Evolutionary conservation across 2,888 invertebrate genomes (phyloP).

Genomic region (Clostera curtula): DNA sequence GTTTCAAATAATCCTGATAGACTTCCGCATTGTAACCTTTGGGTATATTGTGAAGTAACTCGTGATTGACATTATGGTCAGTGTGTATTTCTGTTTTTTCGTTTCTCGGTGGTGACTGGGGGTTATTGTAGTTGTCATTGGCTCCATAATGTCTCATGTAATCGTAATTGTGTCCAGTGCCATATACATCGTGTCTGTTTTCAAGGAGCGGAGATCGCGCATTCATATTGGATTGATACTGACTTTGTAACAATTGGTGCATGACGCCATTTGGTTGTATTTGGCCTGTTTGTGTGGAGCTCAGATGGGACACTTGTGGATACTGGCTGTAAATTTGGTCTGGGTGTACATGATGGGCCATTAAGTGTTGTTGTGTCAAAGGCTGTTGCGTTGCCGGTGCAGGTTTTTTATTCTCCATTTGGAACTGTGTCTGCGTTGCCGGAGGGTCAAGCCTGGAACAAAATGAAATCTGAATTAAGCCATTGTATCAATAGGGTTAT

Average conservation of each 20-base stretch:
- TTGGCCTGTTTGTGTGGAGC: slow-evolving; percentile 54
- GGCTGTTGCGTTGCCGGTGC: slow-evolving; percentile 74
- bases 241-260: slow-evolving; percentile 69
- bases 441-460: slow-evolving; percentile 83
- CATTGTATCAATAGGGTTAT: slow-evolving; percentile 8
- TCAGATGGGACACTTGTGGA: slow-evolving; percentile 54
- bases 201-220: slow-evolving; percentile 68
- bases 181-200: slow-evolving; percentile 75
- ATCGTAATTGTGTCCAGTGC: slow-evolving; percentile 70
- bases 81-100: slow-evolving; percentile 60
- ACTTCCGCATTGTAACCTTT: slow-evolving; percentile 76
- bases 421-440: slow-evolving; percentile 73
- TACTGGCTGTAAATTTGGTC: slow-evolving; percentile 68
- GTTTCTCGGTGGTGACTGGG: slow-evolving; percentile 62
- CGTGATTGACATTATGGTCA: slow-evolving; percentile 64
- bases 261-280: slow-evolving; percentile 71
- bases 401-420: slow-evolving; percentile 80
- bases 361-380: slow-evolving; percentile 58
- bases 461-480: slow-evolving; percentile 21
- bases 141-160: slow-evolving; percentile 72
- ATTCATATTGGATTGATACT: slow-evolving; percentile 65
- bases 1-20: slow-evolving; percentile 71
- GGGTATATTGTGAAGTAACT: slow-evolving; percentile 59
- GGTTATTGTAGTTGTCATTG: slow-evolving; percentile 72
- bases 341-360: slow-evolving; percentile 67